Conservation (phyloP, 2,113 vertebrate species). For the Oryzias curvinotus region DNA sequence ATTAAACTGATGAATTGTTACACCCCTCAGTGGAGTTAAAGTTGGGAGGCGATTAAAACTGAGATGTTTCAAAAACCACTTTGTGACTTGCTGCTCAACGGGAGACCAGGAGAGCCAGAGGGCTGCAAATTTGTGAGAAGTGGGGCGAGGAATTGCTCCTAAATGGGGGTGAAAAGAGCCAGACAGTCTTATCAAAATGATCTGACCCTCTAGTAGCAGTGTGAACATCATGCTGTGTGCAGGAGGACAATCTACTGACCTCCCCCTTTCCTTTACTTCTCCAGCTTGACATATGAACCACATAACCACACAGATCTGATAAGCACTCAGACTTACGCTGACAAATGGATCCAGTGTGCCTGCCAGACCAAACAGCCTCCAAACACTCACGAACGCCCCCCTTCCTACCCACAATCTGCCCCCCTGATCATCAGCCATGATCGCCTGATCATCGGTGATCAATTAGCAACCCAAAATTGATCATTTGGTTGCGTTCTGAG, state of each 20-base stretch:
- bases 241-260: constrained; percentile 43
- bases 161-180: constrained; percentile 9
- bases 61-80: too few relatives aligned
- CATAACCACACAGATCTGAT: constrained; percentile 28
- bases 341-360: constrained; percentile 12
- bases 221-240: constrained; percentile 31
- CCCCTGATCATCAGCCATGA: constrained; percentile 21
- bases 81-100: not conserved
- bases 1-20: too few relatives aligned
- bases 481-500: constrained; percentile 31
- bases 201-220: constrained; percentile 33
- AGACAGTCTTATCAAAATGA: constrained; percentile 3
- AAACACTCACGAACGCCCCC: constrained; percentile 41
- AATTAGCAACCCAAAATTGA: constrained; percentile 24
- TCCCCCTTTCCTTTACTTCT: not conserved
- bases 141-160: not conserved
- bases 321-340: constrained; percentile 5
- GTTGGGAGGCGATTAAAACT: too few relatives aligned
- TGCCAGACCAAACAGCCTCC: constrained; percentile 25
- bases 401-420: constrained; percentile 16
- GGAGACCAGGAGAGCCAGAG: not conserved
- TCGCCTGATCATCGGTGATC: constrained; percentile 29
- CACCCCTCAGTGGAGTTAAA: too few relatives aligned
- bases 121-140: not conserved
- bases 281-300: not conserved